Evolutionary conservation across 2,113 vertebrate species (phyloP).

Genomic region (Lontra canadensis): DNA sequence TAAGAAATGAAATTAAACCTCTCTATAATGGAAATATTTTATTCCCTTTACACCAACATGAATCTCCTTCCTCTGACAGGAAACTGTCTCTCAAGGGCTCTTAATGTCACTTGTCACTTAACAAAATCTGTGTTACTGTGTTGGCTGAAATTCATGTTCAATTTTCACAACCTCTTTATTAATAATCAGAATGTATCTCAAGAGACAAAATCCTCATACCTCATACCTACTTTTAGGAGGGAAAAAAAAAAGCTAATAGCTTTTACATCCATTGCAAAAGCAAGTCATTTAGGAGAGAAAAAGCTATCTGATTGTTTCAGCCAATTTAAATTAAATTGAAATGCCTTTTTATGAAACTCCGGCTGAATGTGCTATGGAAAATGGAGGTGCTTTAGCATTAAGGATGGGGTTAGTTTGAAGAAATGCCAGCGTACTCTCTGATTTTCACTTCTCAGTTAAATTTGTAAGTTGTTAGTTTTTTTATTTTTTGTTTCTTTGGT

Average conservation of each 20-base stretch:
- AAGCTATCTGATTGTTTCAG: conserved; percentile 66
- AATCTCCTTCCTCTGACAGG: conserved; percentile 27
- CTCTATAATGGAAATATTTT: conserved; percentile 7
- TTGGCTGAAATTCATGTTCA: conserved; percentile 68
- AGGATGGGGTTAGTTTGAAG: background rate
- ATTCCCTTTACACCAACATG: background rate
- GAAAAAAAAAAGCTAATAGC: conserved; percentile 59
- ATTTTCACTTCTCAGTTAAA: conserved; percentile 14
- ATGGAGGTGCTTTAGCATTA: background rate
- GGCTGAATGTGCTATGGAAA: conserved; percentile 4
- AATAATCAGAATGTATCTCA: conserved; percentile 58
- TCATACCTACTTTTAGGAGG: background rate
- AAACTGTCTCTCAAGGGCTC: conserved; percentile 52
- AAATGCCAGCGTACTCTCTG: background rate
- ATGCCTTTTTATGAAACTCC: conserved; percentile 32
- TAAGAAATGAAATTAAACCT: conserved; percentile 11
- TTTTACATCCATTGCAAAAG: conserved; percentile 63
- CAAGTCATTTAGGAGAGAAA: conserved; percentile 63
- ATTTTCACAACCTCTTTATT: conserved; percentile 72
- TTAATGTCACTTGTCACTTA: conserved; percentile 74
- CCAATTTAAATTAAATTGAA: conserved; percentile 72
- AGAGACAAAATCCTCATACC: conserved; percentile 55
- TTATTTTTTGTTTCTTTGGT: background rate
- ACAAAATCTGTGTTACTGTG: background rate
- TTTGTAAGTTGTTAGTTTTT: background rate